Conservation (phyloP, 2,113 vertebrate species). For the Sander lucioperca region DNA sequence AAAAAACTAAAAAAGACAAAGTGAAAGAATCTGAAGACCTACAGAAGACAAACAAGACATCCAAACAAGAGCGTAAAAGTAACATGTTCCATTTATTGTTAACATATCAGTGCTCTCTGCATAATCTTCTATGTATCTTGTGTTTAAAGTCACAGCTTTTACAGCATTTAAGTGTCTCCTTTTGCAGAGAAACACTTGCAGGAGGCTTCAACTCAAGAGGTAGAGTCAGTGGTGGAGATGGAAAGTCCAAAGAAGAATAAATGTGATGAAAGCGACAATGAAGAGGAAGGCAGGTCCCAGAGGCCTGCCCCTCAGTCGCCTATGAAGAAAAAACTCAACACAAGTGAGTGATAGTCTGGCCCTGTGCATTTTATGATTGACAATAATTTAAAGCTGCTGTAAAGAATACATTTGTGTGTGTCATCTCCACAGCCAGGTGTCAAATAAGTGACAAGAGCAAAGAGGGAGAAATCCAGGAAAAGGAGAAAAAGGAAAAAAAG, state of each 20-base stretch:
- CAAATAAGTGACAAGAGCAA: conserved; percentile 82
- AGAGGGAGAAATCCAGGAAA: conserved; percentile 67
- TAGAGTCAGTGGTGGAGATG: conserved; percentile 53
- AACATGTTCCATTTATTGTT: conserved; percentile 1
- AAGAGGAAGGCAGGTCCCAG: conserved; percentile 52
- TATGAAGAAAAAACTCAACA: conserved; percentile 73
- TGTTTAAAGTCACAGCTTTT: neutral
- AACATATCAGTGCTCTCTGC: neutral
- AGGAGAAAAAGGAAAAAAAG: conserved; percentile 65
- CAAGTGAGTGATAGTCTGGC: conserved; percentile 62
- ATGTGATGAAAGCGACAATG: conserved; percentile 58
- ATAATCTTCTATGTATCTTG: neutral
- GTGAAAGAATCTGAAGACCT: conserved; percentile 56
- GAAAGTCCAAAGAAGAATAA: conserved; percentile 52
- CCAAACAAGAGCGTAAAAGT: conserved; percentile 73
- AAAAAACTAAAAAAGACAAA: conserved; percentile 71
- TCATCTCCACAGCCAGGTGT: conserved; percentile 69
- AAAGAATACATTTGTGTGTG: neutral
- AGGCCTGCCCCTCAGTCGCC: conserved; percentile 50
- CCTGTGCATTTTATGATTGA: neutral
- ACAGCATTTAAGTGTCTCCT: neutral
- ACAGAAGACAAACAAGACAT: conserved; percentile 65
- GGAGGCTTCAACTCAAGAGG: conserved; percentile 53
- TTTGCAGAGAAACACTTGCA: conserved; percentile 65
- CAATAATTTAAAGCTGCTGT: neutral